phyloP scores from a whole-genome alignment of 1,140 invertebrate genomes.

The Atta cephalotes region DNA sequence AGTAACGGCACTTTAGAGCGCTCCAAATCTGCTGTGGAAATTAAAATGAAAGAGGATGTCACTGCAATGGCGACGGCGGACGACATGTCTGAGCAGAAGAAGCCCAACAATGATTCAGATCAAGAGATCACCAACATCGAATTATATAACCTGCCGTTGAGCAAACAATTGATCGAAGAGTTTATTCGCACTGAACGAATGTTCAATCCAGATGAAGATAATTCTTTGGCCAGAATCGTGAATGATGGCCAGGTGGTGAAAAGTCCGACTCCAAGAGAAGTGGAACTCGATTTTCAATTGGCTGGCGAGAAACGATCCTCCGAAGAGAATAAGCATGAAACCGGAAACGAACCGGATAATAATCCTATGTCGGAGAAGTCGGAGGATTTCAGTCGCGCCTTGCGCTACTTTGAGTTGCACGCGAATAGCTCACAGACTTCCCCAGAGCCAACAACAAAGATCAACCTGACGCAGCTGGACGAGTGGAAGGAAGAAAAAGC shows the following conservation, averaged over 20 bases:
- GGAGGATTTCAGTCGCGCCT: constrained; percentile 78
- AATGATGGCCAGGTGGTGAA: constrained; percentile 81
- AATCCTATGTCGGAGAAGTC: constrained; percentile 46
- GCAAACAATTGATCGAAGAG: constrained; percentile 78
- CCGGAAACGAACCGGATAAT: constrained; percentile 35
- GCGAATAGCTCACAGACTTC: constrained; percentile 53
- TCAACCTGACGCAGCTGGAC: constrained; percentile 68
- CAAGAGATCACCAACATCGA: constrained; percentile 75
- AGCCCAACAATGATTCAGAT: constrained; percentile 62
- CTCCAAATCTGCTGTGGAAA: constrained; percentile 80
- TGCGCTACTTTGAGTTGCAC: constrained; percentile 78
- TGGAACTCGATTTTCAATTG: constrained; percentile 78
- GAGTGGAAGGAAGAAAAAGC: constrained; percentile 67
- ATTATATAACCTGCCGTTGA: constrained; percentile 81
- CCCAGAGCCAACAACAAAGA: constrained; percentile 16
- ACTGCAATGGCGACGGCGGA: not conserved
- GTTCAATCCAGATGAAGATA: constrained; percentile 81
- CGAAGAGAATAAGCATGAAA: constrained; percentile 54
- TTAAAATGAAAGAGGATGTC: constrained; percentile 77
- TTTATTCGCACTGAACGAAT: constrained; percentile 80
- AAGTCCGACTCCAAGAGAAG: constrained; percentile 75
- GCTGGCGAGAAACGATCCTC: not conserved
- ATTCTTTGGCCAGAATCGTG: constrained; percentile 80
- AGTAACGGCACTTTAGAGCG: constrained; percentile 80
- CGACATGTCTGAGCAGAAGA: not conserved